Percentiles rank a stretch among this genome's conserved stretches.
Conservation (phyloP, 1,140 invertebrate genomes). For the Saccostrea glomerata region DNA sequence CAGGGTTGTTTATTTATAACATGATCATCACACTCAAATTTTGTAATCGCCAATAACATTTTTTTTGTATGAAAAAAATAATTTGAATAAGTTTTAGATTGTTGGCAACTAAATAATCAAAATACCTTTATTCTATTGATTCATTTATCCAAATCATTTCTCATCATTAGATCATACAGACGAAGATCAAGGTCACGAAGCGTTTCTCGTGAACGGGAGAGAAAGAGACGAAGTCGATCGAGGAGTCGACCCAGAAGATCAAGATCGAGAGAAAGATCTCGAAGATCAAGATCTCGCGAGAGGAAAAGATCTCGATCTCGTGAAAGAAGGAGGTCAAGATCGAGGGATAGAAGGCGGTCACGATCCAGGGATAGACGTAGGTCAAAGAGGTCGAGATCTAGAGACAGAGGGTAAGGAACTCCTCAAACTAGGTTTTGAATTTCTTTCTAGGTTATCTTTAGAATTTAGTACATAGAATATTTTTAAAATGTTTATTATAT, state of each 20-base stretch:
- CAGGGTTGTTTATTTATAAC: too few species aligned
- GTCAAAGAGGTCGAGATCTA: constrained; percentile 65
- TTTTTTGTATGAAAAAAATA: too few species aligned
- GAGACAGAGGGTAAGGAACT: constrained; percentile 59
- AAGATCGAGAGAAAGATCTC: constrained; percentile 58
- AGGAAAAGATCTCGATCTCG: constrained; percentile 63
- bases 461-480: not conserved
- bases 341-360: constrained; percentile 66
- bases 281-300: constrained; percentile 68
- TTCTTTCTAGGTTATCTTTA: not conserved
- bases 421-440: not conserved
- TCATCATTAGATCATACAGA: constrained; percentile 32
- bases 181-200: constrained; percentile 63
- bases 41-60: too few species aligned
- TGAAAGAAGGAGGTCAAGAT: constrained; percentile 68
- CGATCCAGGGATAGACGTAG: constrained; percentile 64
- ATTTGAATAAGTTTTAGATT: too few species aligned
- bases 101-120: too few species aligned
- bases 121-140: too few species aligned
- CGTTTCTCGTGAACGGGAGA: constrained; percentile 61
- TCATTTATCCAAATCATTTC: not conserved
- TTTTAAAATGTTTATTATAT: not conserved
- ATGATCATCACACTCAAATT: too few species aligned
- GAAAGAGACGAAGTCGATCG: constrained; percentile 66
- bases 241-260: constrained; percentile 62